phyloP scores from a whole-genome alignment of 2,113 vertebrate genomes.

The Heteronetta atricapilla region DNA sequence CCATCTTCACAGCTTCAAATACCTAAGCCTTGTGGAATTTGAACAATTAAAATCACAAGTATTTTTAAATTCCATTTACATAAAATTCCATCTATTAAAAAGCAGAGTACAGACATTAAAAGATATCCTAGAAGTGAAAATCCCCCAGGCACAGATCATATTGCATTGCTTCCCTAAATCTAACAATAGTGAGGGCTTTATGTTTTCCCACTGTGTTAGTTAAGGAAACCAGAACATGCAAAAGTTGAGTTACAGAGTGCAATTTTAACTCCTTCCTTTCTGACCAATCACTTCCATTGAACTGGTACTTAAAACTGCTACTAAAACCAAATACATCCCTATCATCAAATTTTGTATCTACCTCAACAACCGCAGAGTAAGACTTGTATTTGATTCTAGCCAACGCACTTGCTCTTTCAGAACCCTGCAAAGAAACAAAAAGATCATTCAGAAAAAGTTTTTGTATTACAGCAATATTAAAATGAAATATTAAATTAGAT shows the following conservation, averaged over 20 bases:
- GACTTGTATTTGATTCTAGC: conserved; percentile 89
- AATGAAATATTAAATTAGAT: background rate
- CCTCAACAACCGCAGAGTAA: conserved; percentile 83
- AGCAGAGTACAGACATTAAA: accelerated
- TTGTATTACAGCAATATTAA: background rate
- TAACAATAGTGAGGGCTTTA: background rate
- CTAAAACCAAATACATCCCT: background rate
- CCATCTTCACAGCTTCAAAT: background rate
- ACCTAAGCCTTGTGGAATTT: background rate
- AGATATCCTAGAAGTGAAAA: background rate
- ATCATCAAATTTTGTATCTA: conserved; percentile 53
- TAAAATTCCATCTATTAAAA: background rate
- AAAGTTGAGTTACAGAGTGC: background rate
- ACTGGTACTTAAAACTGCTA: background rate
- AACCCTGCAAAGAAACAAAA: conserved; percentile 77
- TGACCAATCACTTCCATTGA: background rate
- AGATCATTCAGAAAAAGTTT: background rate
- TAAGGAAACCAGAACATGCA: background rate
- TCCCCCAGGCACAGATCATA: background rate
- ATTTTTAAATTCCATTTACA: background rate
- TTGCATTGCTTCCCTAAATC: background rate
- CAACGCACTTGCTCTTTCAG: conserved; percentile 82
- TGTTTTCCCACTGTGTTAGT: background rate
- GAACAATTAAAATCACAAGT: background rate
- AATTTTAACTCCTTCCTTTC: background rate